Conservation (phyloP, 2,113 vertebrate genomes). For the Scolopax mira region DNA sequence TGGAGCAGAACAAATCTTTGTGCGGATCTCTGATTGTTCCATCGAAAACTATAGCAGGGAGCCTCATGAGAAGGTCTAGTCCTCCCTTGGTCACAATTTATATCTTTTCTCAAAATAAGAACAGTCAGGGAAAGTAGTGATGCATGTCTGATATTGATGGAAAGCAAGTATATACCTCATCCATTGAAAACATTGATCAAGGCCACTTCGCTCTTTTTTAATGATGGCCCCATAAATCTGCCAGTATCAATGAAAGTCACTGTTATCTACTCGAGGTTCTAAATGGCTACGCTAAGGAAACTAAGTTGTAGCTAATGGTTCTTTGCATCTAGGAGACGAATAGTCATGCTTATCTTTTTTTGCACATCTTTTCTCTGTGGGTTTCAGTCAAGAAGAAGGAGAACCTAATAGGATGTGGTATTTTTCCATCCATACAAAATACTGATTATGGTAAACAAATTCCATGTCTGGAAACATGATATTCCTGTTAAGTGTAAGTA, state of each 20-base stretch:
- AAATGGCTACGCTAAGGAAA: neutral
- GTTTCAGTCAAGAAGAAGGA: neutral
- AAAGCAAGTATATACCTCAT: constrained; percentile 47
- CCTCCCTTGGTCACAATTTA: neutral
- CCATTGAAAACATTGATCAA: constrained; percentile 58
- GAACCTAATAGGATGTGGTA: neutral
- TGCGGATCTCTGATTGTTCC: neutral
- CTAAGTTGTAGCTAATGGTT: neutral
- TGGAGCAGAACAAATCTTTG: neutral
- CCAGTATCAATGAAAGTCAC: constrained; percentile 55
- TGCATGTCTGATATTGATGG: constrained; percentile 55
- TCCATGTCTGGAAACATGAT: neutral
- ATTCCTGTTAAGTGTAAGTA: neutral
- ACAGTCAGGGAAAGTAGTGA: constrained; percentile 13
- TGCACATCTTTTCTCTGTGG: accelerated
- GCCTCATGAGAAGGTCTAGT: neutral
- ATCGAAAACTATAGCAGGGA: neutral
- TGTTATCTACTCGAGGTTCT: constrained; percentile 23
- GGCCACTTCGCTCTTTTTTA: constrained; percentile 41
- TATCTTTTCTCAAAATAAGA: neutral
- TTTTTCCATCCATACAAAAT: neutral
- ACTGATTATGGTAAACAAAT: neutral
- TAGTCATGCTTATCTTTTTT: neutral
- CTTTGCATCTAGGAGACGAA: neutral
- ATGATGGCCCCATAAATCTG: constrained; percentile 58